Conservation (phyloP, 2,113 vertebrate genomes). For the Burhinus oedicnemus region DNA sequence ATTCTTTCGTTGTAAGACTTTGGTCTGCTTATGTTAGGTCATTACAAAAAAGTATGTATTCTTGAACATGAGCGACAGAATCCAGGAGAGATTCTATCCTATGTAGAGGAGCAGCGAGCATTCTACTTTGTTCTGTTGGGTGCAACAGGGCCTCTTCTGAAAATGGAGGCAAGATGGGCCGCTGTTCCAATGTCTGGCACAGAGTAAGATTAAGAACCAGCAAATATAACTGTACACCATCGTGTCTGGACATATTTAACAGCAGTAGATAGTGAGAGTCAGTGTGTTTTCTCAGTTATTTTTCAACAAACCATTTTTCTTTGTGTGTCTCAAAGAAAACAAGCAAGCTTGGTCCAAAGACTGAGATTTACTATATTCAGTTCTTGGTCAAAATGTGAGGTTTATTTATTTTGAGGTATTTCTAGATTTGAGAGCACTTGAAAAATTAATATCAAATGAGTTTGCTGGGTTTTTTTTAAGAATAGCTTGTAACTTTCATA, state of each 20-base stretch:
- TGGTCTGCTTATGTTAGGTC: neutral
- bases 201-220: neutral
- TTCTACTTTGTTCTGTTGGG: neutral
- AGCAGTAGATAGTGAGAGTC: neutral
- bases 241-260: neutral
- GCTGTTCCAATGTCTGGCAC: neutral
- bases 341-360: neutral
- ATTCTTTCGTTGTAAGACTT: neutral
- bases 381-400: neutral
- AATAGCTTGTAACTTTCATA: neutral
- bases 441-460: neutral
- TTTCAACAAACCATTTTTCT: constrained; percentile 33
- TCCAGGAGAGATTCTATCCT: neutral
- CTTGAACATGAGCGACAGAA: neutral
- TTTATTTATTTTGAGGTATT: neutral
- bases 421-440: neutral
- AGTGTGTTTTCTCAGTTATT: constrained; percentile 27
- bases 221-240: neutral
- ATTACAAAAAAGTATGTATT: neutral
- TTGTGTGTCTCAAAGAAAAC: neutral
- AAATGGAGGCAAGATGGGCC: neutral
- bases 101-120: neutral
- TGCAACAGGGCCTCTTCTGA: neutral
- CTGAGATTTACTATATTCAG: neutral
- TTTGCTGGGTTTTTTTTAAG: neutral